phyloP scores from a whole-genome alignment of 2,888 invertebrate species.

The Pseudoips prasinana region DNA sequence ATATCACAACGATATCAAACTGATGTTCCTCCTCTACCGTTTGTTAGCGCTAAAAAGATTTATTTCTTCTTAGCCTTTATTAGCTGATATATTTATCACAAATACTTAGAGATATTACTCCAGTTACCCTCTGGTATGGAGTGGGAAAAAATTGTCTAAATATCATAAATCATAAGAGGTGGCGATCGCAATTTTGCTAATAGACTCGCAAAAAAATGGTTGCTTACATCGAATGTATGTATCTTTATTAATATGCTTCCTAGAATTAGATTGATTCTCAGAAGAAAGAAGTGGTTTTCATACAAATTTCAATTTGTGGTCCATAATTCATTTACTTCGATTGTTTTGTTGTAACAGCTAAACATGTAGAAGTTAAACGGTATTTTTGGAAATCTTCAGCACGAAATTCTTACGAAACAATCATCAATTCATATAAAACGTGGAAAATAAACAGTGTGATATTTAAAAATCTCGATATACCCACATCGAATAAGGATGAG shows the following conservation, averaged over 20 bases:
- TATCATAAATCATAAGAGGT: slow-evolving; percentile 52
- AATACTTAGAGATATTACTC: slow-evolving; percentile 68
- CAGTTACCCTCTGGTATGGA: slow-evolving; percentile 44
- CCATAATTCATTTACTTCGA: no score
- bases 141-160: slow-evolving; percentile 44
- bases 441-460: no score
- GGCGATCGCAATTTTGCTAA: slow-evolving; percentile 42
- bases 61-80: slow-evolving; percentile 72
- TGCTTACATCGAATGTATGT: slow-evolving; percentile 18
- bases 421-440: no score
- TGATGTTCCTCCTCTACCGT: slow-evolving; percentile 27
- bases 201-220: slow-evolving; percentile 32
- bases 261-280: no score
- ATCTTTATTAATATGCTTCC: slow-evolving; percentile 18
- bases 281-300: no score
- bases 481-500: no score
- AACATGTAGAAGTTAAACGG: no score
- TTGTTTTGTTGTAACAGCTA: no score
- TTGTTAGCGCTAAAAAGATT: slow-evolving; percentile 60
- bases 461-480: no score
- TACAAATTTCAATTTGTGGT: no score
- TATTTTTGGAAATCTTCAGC: no score
- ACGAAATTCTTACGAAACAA: no score
- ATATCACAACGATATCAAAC: slow-evolving; percentile 11
- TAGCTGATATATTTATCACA: slow-evolving; percentile 75